phyloP scores from a whole-genome alignment of 2,888 invertebrate species.

The Itoplectis maculator region DNA sequence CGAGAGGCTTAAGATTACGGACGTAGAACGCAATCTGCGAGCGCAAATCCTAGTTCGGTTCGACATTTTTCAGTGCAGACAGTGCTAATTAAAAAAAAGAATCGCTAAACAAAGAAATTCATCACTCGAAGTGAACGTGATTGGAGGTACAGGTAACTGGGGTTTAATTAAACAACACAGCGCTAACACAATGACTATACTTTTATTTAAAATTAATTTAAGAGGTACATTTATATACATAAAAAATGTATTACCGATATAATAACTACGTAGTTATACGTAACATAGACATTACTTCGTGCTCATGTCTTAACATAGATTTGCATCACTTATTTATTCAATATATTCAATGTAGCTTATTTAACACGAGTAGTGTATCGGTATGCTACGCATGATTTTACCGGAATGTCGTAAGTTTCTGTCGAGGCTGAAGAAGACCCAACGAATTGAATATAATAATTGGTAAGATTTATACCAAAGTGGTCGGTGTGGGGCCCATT shows the following conservation, averaged over 20 bases:
- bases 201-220: constrained; percentile 84
- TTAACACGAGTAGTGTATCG: constrained; percentile 73
- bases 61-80: too few relatives aligned
- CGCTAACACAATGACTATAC: constrained; percentile 84
- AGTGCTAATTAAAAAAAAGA: too few relatives aligned
- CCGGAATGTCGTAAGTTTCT: constrained; percentile 82
- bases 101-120: too few relatives aligned
- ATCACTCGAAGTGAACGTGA: too few relatives aligned
- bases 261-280: constrained; percentile 73
- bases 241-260: constrained; percentile 83
- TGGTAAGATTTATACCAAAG: constrained; percentile 45
- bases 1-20: not conserved
- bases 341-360: constrained; percentile 66
- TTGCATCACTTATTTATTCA: constrained; percentile 70
- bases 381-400: constrained; percentile 79
- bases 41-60: too few relatives aligned
- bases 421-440: constrained; percentile 43
- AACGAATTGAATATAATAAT: constrained; percentile 40
- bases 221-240: constrained; percentile 84
- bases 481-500: constrained; percentile 57
- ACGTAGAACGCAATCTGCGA: too few relatives aligned
- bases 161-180: not conserved
- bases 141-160: too few relatives aligned
- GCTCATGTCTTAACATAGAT: constrained; percentile 79
- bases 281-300: constrained; percentile 76